Base-by-base conservation (phyloP, 2,888 invertebrate genomes). In the Digitonthophagus gazella region DNA sequence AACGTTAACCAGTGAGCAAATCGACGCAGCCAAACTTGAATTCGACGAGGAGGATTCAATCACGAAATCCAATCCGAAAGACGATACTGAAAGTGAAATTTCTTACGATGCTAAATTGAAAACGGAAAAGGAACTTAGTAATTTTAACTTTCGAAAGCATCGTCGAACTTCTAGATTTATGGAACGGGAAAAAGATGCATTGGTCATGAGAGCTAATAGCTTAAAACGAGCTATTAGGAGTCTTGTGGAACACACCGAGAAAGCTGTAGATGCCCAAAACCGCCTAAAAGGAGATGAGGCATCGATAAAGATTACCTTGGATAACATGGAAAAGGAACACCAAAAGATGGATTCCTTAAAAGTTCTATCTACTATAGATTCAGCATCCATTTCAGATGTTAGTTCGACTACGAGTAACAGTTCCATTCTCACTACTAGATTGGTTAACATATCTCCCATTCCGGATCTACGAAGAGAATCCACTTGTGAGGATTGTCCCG, bases 211-310 rank as follows among this genome's bases (percentile, higher is more conserved):
- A 66, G 93, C 93, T 15, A 93, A 93, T 79, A 94, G 93, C 82
- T 85, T 95, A 72, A 94, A 94, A 82, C 89, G 91, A 77, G 93
- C 93, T 16, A 90, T 95, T 70, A 86, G 92, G 71, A 91, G 89
- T 80, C 87, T 95, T 56, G 90, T 94, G 64, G 92, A 93, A 78
- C 91, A 93, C 79, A 90, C 93, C 0, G 93, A 93, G 77, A 87
- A 86, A 79, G 88, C 86, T 73, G 88, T 89, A 22, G 90, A 90
- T 75, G 90, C 90, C 75, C 84, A 84, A 72, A 84, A 81, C 69
- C 76, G 75, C 71, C 79, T 83, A 71, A 78, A 80, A 55, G 76
- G 76, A 14, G 77, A 80, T 15, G 81, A 81, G 74, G 80, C 81
- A 71, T 81, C 82, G 1, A 71, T 80, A 18, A 80, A 78, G 66